Base-by-base conservation (phyloP, 1,140 invertebrate species). In the Brachionus plicatilis region DNA sequence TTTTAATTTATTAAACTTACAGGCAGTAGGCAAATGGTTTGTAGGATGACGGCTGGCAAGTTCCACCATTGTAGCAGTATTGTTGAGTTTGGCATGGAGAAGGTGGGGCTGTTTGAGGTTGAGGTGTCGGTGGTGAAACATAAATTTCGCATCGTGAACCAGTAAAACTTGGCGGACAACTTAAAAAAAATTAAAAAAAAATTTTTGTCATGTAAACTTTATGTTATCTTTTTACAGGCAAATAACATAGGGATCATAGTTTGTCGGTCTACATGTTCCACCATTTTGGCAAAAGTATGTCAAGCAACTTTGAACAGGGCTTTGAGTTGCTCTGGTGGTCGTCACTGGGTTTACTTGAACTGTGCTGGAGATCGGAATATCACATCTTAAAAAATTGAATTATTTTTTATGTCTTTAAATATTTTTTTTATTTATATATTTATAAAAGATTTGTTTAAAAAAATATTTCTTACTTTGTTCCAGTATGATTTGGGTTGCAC, bases 221-320 rank as follows among this genome's bases (percentile, higher is more conserved):
- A 37, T 37, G 17, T 8, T 9, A 17, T 75, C 17, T 43, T 27
- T 56, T 56, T 78, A 78, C 75, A 27, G 53, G 76, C 76, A 80
- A 37, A 53, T 27, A 37, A 80, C 50, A 41, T 60, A 80, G 7
- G 76, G 76, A 56, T 56, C 76, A 17, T 53, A 45, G 14, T 56
- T 65, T 3, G 20, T 53, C 20, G 76, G 56, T 56, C 56, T 12
- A 41, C 47, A 56, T 24, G 76, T 80, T 1, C 76, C 76, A 56
- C 76, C 11, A 65, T 80, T 80, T 56, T 60, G 76, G 29, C 76
- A 80, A 24, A 56, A 80, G 45, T 53, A 60, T 17, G 68, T 20
- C 20, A 72, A 72, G 33, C 68, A 72, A 4, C 33, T 43, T 17
- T 76, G 72, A 76, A 20, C n/a, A 27, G 72, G 43, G 3, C 43